Percentiles rank a stretch among this genome's conserved stretches.
phyloP scores from a whole-genome alignment of 1,140 invertebrate species.

The Belonocnema kinseyi region DNA sequence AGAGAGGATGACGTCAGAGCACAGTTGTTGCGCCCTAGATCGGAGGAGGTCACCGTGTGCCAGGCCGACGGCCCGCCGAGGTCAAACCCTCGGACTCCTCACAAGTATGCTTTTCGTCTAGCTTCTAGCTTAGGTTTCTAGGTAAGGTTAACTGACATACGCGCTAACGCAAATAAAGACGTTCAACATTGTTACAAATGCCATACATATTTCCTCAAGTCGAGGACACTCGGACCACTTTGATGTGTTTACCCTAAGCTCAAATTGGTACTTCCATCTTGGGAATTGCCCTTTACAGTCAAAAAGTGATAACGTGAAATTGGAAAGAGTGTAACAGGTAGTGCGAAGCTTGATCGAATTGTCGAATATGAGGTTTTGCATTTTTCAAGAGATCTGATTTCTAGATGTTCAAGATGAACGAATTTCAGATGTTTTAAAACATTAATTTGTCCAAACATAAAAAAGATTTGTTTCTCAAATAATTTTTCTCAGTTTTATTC shows the following conservation, averaged over 20 bases:
- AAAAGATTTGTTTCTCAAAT: too few relatives aligned
- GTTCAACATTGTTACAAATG: slow-evolving; percentile 19
- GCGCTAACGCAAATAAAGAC: slow-evolving; percentile 17
- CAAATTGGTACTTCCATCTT: too few relatives aligned
- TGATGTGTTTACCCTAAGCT: not conserved
- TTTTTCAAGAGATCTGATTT: too few relatives aligned
- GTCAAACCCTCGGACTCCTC: slow-evolving; percentile 72
- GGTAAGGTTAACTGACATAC: slow-evolving; percentile 18
- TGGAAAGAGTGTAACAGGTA: too few relatives aligned
- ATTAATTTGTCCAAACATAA: too few relatives aligned
- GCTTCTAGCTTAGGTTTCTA: slow-evolving; percentile 39
- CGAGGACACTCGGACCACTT: not conserved
- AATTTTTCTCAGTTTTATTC: too few relatives aligned
- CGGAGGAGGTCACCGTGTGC: slow-evolving; percentile 74
- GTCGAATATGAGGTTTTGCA: too few relatives aligned
- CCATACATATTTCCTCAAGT: not conserved
- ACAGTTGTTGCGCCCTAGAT: slow-evolving; percentile 76
- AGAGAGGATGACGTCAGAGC: slow-evolving; percentile 73
- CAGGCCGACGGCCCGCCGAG: slow-evolving; percentile 75
- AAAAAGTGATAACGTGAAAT: too few relatives aligned
- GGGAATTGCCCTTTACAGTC: too few relatives aligned
- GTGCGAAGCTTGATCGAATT: too few relatives aligned
- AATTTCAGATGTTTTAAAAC: too few relatives aligned
- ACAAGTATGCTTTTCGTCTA: slow-evolving; percentile 48
- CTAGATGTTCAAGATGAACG: too few relatives aligned